Evolutionary conservation across 30 jellyfish, hydroid and myxozoan species (phyloP).

Genomic region (Hydractinia symbiolongicarpus): DNA sequence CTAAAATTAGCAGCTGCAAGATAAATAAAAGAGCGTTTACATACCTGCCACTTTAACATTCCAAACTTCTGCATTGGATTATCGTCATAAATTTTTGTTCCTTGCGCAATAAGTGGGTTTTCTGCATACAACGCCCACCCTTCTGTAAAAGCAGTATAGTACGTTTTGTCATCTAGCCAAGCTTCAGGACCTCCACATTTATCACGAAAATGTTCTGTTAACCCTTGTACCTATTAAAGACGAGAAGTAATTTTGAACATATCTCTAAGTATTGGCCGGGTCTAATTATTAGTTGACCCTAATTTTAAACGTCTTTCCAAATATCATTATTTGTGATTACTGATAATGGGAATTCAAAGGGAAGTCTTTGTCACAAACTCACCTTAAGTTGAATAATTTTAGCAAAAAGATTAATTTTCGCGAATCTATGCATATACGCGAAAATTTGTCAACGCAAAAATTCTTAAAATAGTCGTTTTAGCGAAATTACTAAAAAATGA

Average conservation of each 20-base stretch:
- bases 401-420: too few species aligned
- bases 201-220: conserved; percentile 83
- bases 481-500: too few species aligned
- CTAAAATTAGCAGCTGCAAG: too few species aligned
- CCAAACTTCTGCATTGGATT: conserved; percentile 93
- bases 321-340: too few species aligned
- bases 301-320: too few species aligned
- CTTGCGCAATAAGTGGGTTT: conserved; percentile 91
- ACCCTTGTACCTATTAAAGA: conserved; percentile 76
- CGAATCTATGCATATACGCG: too few species aligned
- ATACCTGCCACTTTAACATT: conserved; percentile 98
- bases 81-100: conserved; percentile 69
- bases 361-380: too few species aligned
- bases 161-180: conserved; percentile 93
- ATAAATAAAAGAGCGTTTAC: neutral
- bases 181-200: conserved; percentile 79
- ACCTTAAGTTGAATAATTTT: too few species aligned
- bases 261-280: neutral
- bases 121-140: conserved; percentile 99
- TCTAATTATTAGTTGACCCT: too few species aligned
- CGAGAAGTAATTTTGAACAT: neutral
- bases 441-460: too few species aligned
- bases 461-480: too few species aligned
- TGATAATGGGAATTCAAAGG: too few species aligned
- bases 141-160: conserved; percentile 93